These are phyloP conservation scores for Tanytarsus gracilentus DNA, from an alignment of 2,888 invertebrate species.

Conservation along the genomic window DNA sequence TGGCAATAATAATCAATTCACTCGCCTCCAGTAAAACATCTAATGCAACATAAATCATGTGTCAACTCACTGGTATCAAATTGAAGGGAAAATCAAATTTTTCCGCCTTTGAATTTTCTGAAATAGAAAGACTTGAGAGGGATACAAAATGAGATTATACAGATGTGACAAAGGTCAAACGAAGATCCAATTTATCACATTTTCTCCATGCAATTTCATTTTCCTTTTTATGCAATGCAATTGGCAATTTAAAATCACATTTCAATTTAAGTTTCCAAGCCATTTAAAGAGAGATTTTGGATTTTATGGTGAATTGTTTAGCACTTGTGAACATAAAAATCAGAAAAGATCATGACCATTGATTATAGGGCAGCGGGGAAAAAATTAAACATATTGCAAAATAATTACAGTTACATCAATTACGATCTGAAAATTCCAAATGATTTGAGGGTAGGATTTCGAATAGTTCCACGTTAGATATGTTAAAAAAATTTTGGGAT, in stretches of 20 bases:
- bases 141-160: not conserved
- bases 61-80: not conserved
- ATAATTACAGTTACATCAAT: too few relatives aligned
- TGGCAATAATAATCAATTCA: not conserved
- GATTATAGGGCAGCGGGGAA: too few relatives aligned
- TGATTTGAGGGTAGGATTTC: too few relatives aligned
- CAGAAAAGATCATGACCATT: too few relatives aligned
- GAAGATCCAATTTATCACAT: constrained; percentile 2
- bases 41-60: constrained; percentile 1
- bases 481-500: too few relatives aligned
- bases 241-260: not conserved
- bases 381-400: too few relatives aligned
- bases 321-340: too few relatives aligned
- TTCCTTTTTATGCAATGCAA: not conserved
- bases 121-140: not conserved
- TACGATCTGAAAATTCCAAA: too few relatives aligned
- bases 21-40: not conserved
- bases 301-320: too few relatives aligned
- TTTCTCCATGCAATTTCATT: not conserved
- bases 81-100: constrained; percentile 4
- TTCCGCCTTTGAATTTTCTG: not conserved
- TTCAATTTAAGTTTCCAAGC: too few relatives aligned
- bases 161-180: not conserved
- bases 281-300: too few relatives aligned
- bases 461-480: too few relatives aligned